A percentile compares a stretch with the other conserved stretches of the same genome.
Evolutionary conservation across 2,113 vertebrate genomes (phyloP).

Genomic region (Copsychus sechellarum): DNA sequence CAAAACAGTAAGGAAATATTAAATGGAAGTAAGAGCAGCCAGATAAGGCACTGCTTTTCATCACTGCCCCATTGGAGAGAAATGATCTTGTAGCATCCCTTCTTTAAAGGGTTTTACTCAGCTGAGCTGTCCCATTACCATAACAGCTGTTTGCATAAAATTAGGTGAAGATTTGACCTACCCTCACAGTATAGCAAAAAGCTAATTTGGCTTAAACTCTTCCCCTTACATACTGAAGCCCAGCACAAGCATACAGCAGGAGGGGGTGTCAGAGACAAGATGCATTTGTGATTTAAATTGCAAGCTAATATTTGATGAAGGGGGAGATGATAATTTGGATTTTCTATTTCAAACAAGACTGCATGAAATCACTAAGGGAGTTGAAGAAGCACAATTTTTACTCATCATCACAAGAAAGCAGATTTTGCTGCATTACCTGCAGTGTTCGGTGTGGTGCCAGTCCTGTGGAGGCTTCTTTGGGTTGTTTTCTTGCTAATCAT

Average conservation of each 20-base stretch:
- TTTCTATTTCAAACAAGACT: not conserved
- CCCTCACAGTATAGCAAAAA: not conserved
- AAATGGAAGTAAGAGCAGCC: not conserved
- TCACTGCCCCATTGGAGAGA: not conserved
- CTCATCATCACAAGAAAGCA: not conserved
- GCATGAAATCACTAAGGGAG: not conserved
- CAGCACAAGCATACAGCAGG: not conserved
- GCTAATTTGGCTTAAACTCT: not conserved
- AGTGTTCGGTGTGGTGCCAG: not conserved
- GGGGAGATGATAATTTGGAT: not conserved
- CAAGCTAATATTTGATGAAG: not conserved
- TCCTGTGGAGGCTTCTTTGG: not conserved
- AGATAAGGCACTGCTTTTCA: not conserved
- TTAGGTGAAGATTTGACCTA: not conserved
- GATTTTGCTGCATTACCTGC: not conserved
- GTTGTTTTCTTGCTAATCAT: not conserved
- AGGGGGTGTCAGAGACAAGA: not conserved
- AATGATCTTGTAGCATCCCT: not conserved
- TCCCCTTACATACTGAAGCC: not conserved
- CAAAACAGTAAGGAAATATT: not conserved
- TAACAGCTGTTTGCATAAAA: not conserved
- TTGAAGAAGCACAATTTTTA: not conserved
- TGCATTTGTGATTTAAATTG: not conserved
- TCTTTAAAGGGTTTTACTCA: not conserved
- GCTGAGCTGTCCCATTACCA: not conserved